phyloP scores from a whole-genome alignment of 2,888 invertebrate genomes.

The Bombylius discolor region DNA sequence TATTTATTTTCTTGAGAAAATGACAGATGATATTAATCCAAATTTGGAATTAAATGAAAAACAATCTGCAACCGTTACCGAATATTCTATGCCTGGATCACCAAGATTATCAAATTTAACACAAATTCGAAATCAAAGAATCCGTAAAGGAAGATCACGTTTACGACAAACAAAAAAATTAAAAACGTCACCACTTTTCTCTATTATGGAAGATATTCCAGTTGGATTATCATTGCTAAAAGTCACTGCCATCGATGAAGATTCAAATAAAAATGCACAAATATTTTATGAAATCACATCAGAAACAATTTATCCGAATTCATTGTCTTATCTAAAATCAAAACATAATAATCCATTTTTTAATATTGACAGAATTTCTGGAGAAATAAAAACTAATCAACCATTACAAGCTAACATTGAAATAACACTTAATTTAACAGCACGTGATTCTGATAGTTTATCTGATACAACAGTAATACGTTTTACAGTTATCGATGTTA shows the following conservation, averaged over 20 bases:
- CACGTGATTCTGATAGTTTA: slow-evolving; percentile 61
- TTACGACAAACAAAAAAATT: slow-evolving; percentile 35
- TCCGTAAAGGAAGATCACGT: slow-evolving; percentile 33
- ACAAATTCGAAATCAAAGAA: slow-evolving; percentile 22
- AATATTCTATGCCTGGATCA: slow-evolving; percentile 30
- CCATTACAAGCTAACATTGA: slow-evolving; percentile 61
- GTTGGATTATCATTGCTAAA: slow-evolving; percentile 57
- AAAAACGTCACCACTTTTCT: slow-evolving; percentile 44
- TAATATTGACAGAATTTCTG: slow-evolving; percentile 59
- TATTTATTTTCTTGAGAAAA: slow-evolving; percentile 33
- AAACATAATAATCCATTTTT: slow-evolving; percentile 46
- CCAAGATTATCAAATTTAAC: slow-evolving; percentile 21
- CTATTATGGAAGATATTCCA: slow-evolving; percentile 57
- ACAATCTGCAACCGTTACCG: slow-evolving; percentile 23
- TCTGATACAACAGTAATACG: slow-evolving; percentile 55
- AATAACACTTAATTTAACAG: slow-evolving; percentile 60
- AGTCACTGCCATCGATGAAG: slow-evolving; percentile 58
- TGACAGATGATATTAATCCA: slow-evolving; percentile 16
- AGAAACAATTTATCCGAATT: slow-evolving; percentile 47
- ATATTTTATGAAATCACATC: slow-evolving; percentile 57
- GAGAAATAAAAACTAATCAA: slow-evolving; percentile 59
- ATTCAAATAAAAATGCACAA: slow-evolving; percentile 55
- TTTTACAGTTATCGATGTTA: slow-evolving; percentile 64
- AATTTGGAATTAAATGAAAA: slow-evolving; percentile 16
- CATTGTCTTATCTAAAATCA: slow-evolving; percentile 10